phyloP scores from a whole-genome alignment of 2,797 vertebrate species.

The Valencia hispanica region DNA sequence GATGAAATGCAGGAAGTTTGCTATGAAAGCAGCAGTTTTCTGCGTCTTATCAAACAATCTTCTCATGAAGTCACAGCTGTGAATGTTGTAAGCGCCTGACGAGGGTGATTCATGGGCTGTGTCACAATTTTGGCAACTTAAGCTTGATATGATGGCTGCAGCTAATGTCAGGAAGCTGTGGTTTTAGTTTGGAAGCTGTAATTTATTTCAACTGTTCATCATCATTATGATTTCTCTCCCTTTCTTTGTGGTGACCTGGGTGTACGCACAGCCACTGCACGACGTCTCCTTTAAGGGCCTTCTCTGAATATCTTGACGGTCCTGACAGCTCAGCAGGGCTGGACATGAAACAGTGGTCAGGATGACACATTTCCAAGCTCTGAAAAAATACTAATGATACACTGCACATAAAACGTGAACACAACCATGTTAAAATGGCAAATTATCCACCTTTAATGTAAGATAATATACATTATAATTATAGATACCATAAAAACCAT shows the following conservation, averaged over 20 bases:
- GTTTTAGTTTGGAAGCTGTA: constrained; percentile 56
- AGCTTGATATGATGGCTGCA: constrained; percentile 37
- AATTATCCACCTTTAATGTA: neutral
- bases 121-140: constrained; percentile 49
- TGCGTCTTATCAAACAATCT: constrained; percentile 54
- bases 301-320: neutral
- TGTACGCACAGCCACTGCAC: neutral
- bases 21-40: constrained; percentile 45
- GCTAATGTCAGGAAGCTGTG: constrained; percentile 60
- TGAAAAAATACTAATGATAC: neutral
- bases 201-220: constrained; percentile 39
- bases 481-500: too few relatives aligned
- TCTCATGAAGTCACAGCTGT: constrained; percentile 33
- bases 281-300: neutral
- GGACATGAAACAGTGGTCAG: neutral
- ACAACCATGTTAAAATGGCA: neutral
- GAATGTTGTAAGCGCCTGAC: constrained; percentile 35
- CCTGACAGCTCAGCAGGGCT: neutral
- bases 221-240: constrained; percentile 24
- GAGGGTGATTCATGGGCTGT: constrained; percentile 50
- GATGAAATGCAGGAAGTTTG: neutral
- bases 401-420: neutral
- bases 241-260: constrained; percentile 10
- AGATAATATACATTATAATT: neutral
- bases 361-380: neutral